Conservation (phyloP, 2,113 vertebrate genomes). For the Xenopus laevis region DNA sequence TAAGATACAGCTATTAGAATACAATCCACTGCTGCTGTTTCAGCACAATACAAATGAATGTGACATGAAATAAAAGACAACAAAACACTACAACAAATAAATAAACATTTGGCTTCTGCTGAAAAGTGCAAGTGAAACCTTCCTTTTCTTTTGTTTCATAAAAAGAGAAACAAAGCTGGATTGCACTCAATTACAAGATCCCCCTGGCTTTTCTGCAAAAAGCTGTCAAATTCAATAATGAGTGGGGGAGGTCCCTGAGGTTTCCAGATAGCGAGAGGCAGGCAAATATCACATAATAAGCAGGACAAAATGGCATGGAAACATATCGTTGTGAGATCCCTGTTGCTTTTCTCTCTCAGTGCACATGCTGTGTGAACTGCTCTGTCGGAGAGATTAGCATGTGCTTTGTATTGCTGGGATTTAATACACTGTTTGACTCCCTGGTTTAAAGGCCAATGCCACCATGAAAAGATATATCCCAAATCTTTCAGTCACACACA, state of each 20-base stretch:
- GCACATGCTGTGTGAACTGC: conserved; percentile 1
- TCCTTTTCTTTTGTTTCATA: neutral
- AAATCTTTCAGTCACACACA: neutral
- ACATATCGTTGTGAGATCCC: conserved; percentile 7
- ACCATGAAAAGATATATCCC: neutral
- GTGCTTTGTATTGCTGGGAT: conserved; percentile 15
- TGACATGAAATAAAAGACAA: no score
- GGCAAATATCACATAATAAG: conserved; percentile 12
- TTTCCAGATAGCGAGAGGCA: neutral
- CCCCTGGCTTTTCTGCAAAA: conserved; percentile 1
- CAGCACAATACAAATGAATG: no score
- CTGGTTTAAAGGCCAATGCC: conserved; percentile 7
- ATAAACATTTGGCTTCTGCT: no score
- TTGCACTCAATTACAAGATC: conserved; percentile 5
- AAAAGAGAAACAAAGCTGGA: neutral
- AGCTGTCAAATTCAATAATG: conserved; percentile 27
- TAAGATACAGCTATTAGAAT: no score
- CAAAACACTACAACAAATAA: no score
- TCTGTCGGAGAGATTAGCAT: conserved; percentile 18
- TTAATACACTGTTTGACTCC: conserved; percentile 23
- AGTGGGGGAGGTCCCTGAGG: conserved; percentile 29
- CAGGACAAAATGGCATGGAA: neutral
- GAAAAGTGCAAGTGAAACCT: neutral
- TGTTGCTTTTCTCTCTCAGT: conserved; percentile 6
- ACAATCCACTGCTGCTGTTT: no score